A percentile compares a stretch with the other conserved stretches of the same genome.
Evolutionary conservation across 2,888 invertebrate genomes (phyloP).

Genomic region (Alitta virens): DNA sequence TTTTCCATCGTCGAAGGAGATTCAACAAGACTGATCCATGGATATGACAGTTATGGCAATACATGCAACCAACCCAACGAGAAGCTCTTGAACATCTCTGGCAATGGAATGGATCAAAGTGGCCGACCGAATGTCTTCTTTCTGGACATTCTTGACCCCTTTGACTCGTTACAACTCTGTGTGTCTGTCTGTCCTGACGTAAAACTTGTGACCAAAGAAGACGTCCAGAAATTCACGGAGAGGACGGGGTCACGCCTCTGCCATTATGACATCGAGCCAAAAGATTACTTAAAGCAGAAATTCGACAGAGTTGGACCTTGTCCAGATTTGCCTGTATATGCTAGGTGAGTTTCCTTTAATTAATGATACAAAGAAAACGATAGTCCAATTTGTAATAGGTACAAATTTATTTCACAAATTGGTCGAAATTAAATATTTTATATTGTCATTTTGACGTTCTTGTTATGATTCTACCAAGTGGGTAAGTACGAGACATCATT

Average conservation of each 20-base stretch:
- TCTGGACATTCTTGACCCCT: constrained; percentile 75
- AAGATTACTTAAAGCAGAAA: constrained; percentile 27
- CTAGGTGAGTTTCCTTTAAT: constrained; percentile 68
- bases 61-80: constrained; percentile 83
- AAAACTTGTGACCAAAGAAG: constrained; percentile 65
- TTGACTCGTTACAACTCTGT: constrained; percentile 80
- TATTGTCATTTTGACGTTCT: too few relatives aligned
- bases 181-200: constrained; percentile 81
- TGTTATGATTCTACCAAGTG: too few relatives aligned
- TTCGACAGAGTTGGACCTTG: constrained; percentile 66
- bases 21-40: constrained; percentile 74
- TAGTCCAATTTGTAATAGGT: too few relatives aligned
- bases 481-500: too few relatives aligned
- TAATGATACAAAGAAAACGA: too few relatives aligned
- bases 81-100: constrained; percentile 66
- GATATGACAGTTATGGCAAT: constrained; percentile 91
- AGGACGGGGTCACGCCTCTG: constrained; percentile 76
- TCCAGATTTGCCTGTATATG: constrained; percentile 75
- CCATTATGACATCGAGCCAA: constrained; percentile 58
- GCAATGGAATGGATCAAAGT: constrained; percentile 78
- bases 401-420: too few relatives aligned
- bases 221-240: constrained; percentile 72
- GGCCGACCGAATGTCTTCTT: constrained; percentile 72
- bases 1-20: constrained; percentile 82
- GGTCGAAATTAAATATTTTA: too few relatives aligned